Evolutionary conservation across 2,113 vertebrate species (phyloP).

Genomic region (Rhynchomys soricoides): DNA sequence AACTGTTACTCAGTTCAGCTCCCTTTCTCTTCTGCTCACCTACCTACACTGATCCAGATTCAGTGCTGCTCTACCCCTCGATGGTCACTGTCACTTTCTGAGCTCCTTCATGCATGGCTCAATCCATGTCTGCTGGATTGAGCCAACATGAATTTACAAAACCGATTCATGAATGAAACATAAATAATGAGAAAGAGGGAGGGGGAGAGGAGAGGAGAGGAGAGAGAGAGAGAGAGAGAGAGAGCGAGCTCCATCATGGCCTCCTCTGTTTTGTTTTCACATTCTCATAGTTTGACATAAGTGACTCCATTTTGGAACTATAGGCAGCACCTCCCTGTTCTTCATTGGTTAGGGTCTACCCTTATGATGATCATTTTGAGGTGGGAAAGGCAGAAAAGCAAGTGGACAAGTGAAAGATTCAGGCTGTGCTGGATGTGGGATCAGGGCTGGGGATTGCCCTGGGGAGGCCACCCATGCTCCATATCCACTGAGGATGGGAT

Average conservation of each 20-base stretch:
- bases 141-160: neutral
- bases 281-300: neutral
- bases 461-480: no score
- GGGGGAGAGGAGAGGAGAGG: no score
- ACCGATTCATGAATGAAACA: neutral
- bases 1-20: neutral
- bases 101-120: neutral
- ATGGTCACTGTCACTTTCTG: neutral
- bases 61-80: fast-evolving
- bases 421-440: neutral
- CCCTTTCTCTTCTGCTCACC: neutral
- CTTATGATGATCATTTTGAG: neutral
- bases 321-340: neutral
- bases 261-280: neutral
- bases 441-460: neutral
- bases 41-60: neutral
- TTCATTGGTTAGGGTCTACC: neutral
- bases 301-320: neutral
- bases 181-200: neutral
- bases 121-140: no score
- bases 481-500: fast-evolving
- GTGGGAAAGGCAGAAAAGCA: neutral
- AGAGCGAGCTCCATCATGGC: no score
- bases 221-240: neutral
- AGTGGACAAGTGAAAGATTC: fast-evolving